Evolutionary conservation across 23 tunicate species (phyloP), one percentile per base, ranked within the genome.

Genomic region (Corella eumyota): DNA sequence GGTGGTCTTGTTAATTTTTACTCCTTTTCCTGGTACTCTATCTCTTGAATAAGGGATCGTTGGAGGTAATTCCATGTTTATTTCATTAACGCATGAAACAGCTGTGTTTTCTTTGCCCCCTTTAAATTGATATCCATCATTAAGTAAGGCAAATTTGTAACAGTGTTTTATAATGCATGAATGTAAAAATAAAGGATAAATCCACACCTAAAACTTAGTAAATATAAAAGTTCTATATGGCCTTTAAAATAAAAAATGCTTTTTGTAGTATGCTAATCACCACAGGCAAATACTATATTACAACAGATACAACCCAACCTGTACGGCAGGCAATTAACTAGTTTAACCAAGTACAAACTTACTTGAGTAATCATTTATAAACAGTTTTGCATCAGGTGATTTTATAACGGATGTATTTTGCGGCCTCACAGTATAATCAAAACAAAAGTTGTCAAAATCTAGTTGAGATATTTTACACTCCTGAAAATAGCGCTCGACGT

Each of bases 101-200:
- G 95, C 80, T 0, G 77, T 50, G 38, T 66, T 75, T 52, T 85
- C 95, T 60, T 71, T 71, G 30, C 95, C 95, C 29, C 60, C 85
- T 84, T 38, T 7, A 44, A 60, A 2, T 17, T n/a, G n/a, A n/a
- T n/a, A n/a, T n/a, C n/a, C n/a, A n/a, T 0, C 17, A 0, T 55
- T 26, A 55, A 55, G 23, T 15, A n/a, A n/a, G n/a, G n/a, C n/a
- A n/a, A n/a, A n/a, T n/a, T n/a, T n/a, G n/a, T n/a, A n/a, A n/a
- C n/a, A n/a, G n/a, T n/a, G n/a, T n/a, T n/a, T n/a, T n/a, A n/a
- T n/a, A n/a, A n/a, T n/a, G n/a, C n/a, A n/a, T n/a, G n/a, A n/a
- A n/a, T n/a, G n/a, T n/a, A n/a, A n/a, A n/a, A n/a, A n/a, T n/a
- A n/a, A n/a, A n/a, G n/a, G n/a, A n/a, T n/a, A n/a, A n/a, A n/a